These are phyloP conservation scores for Dendrocincla fuliginosa DNA, from an alignment of 2,797 vertebrate species.

Conservation along the genomic window DNA sequence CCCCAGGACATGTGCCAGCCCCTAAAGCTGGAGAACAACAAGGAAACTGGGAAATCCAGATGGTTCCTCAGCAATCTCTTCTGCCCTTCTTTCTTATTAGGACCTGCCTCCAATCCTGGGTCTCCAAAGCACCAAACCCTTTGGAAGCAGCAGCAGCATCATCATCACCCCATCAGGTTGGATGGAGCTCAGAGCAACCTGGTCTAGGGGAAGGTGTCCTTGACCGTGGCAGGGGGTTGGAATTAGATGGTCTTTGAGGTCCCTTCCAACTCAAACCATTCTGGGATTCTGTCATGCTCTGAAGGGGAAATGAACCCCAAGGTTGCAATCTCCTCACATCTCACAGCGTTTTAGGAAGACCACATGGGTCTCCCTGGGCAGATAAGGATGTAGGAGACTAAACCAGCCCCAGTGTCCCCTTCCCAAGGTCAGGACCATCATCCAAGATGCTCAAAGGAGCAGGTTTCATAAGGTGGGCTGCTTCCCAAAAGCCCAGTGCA, in stretches of 20 bases:
- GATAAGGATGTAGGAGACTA: neutral
- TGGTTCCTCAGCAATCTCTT: neutral
- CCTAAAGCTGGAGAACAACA: neutral
- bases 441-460: neutral
- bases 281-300: neutral
- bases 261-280: neutral
- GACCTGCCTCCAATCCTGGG: neutral
- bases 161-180: neutral
- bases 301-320: neutral
- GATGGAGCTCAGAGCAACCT: neutral
- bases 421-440: neutral
- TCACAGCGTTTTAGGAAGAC: neutral
- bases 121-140: neutral
- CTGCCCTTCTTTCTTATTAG: neutral
- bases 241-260: neutral
- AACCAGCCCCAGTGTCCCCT: neutral
- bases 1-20: rapidly evolving
- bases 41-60: neutral
- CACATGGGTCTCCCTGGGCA: neutral
- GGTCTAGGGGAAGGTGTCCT: neutral
- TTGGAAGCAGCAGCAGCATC: neutral
- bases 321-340: neutral
- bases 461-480: neutral
- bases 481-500: neutral
- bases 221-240: neutral